Evolutionary conservation across 1,140 invertebrate genomes (phyloP).

Genomic region (Formica selysi): DNA sequence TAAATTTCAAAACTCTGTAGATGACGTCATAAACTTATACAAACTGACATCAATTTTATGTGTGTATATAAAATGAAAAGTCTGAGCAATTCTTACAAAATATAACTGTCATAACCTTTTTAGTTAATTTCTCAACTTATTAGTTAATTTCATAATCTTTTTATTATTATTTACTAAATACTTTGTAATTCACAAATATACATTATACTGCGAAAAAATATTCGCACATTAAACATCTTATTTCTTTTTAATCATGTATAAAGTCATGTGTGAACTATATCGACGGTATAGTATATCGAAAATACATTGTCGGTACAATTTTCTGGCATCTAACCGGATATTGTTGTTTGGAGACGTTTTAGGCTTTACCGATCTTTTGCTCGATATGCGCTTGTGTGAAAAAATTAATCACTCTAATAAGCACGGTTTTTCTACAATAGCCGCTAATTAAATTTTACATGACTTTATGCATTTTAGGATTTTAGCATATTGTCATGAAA

Average conservation of each 20-base stretch:
- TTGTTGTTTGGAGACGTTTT: conserved; percentile 57
- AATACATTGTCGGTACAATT: background rate
- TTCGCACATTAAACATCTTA: conserved; percentile 16
- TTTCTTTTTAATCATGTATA: conserved; percentile 34
- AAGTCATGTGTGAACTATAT: conserved; percentile 29
- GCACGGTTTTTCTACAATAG: background rate
- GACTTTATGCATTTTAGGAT: conserved; percentile 38
- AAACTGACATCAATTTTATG: background rate
- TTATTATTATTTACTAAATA: background rate
- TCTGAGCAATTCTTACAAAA: background rate
- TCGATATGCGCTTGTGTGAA: conserved; percentile 53
- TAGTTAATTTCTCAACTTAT: no score
- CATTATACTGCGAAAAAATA: background rate
- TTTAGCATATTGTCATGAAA: conserved; percentile 24
- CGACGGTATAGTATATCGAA: background rate
- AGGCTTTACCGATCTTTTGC: conserved; percentile 58
- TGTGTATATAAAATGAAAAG: no score
- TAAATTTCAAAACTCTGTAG: background rate
- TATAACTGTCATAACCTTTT: conserved; percentile 4
- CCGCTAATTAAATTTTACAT: conserved; percentile 55
- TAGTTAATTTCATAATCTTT: background rate
- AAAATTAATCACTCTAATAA: conserved; percentile 62
- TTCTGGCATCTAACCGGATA: conserved; percentile 10
- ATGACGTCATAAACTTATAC: background rate
- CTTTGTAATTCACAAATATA: conserved; percentile 12